A percentile compares a stretch with the other conserved stretches of the same genome.
phyloP scores from a whole-genome alignment of 1,140 invertebrate genomes.

The Drosophila chauvacae region DNA sequence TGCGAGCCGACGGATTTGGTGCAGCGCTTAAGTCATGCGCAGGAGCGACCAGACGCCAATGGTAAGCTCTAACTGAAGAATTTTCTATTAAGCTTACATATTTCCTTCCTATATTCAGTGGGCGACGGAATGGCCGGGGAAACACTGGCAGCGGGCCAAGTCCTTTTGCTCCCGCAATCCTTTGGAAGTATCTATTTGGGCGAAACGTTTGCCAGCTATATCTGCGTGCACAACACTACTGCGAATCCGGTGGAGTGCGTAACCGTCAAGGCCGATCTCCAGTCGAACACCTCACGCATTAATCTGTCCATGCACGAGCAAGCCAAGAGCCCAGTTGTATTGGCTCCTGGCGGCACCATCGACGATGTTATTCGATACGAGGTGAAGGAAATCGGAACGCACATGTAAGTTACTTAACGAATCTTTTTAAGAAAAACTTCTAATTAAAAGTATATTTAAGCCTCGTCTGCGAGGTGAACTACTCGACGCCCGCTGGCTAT shows the following conservation, averaged over 20 bases:
- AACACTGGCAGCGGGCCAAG: slow-evolving; percentile 93
- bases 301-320: slow-evolving; percentile 88
- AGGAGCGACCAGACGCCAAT: slow-evolving; percentile 17
- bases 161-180: slow-evolving; percentile 96
- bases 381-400: slow-evolving; percentile 98
- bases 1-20: slow-evolving; percentile 59
- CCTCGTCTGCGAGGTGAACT: slow-evolving; percentile 97
- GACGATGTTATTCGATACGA: slow-evolving; percentile 99
- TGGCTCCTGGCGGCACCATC: slow-evolving; percentile 93
- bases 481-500: slow-evolving; percentile 90
- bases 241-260: slow-evolving; percentile 92
- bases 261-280: slow-evolving; percentile 94
- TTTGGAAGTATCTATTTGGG: slow-evolving; percentile 94
- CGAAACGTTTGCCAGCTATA: slow-evolving; percentile 98
- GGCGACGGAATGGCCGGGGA: slow-evolving; percentile 84
- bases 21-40: slow-evolving; percentile 38
- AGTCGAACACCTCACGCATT: slow-evolving; percentile 95
- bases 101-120: background rate
- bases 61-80: background rate
- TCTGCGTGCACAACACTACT: slow-evolving; percentile 98
- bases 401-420: slow-evolving; percentile 89
- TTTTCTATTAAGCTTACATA: too few relatives aligned
- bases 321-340: slow-evolving; percentile 87
- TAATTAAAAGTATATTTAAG: slow-evolving; percentile 84
- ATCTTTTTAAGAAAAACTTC: background rate